phyloP scores from a whole-genome alignment of 2,797 vertebrate species.

The Anguilla megastoma region DNA sequence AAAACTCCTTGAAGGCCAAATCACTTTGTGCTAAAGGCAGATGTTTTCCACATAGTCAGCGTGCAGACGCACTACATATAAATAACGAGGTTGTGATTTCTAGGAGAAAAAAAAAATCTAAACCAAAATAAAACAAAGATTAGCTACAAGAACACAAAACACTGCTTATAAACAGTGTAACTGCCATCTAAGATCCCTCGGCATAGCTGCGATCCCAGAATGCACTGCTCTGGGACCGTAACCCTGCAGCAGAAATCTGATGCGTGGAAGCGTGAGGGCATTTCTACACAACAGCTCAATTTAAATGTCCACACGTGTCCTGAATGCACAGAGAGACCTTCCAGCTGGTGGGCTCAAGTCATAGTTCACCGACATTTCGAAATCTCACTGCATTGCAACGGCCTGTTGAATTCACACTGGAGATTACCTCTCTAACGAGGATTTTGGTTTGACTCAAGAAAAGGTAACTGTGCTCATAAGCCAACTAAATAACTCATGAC shows the following conservation, averaged over 20 bases:
- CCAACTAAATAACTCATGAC: background rate
- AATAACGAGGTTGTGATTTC: background rate
- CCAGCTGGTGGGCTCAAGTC: background rate
- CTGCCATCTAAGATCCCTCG: background rate
- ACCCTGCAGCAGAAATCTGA: background rate
- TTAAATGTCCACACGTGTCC: background rate
- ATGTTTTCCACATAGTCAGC: conserved; percentile 23
- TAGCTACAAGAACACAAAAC: background rate
- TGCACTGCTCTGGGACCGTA: background rate
- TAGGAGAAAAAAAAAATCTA: background rate
- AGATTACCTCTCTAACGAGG: background rate
- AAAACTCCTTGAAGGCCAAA: background rate
- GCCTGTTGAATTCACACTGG: background rate
- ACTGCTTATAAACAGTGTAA: background rate
- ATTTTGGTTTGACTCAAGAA: background rate
- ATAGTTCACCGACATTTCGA: background rate
- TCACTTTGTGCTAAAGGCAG: conserved; percentile 15
- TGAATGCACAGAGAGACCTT: background rate
- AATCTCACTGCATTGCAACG: background rate
- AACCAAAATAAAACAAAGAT: background rate
- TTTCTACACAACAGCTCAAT: background rate
- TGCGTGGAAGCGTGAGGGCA: background rate
- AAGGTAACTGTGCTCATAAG: background rate
- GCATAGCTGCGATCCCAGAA: background rate
- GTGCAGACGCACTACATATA: background rate